A percentile compares a stretch with the other conserved stretches of the same genome.
Evolutionary conservation across 2,888 invertebrate genomes (phyloP).

Genomic region (Miltochrista miniata): DNA sequence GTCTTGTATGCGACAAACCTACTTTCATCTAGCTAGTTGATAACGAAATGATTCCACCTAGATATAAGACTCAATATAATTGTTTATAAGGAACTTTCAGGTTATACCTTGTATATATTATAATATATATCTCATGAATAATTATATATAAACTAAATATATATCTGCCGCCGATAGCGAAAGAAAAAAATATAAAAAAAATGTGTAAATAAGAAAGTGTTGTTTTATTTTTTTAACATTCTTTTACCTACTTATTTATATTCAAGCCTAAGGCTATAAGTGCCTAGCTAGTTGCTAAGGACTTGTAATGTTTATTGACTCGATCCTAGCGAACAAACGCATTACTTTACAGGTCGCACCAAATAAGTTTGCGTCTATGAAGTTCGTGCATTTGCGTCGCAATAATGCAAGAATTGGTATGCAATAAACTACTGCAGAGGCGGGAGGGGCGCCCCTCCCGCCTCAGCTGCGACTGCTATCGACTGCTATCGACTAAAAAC

Average conservation of each 20-base stretch:
- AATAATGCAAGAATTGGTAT: too few relatives aligned
- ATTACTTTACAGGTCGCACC: too few relatives aligned
- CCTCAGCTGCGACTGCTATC: too few relatives aligned
- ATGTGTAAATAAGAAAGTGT: conserved; percentile 63
- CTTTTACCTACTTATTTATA: not conserved
- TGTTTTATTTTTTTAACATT: conserved; percentile 35
- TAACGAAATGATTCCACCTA: conserved; percentile 76
- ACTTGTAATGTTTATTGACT: too few relatives aligned
- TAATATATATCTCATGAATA: conserved; percentile 64
- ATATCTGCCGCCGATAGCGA: conserved; percentile 57
- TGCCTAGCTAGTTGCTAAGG: too few relatives aligned
- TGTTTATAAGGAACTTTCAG: conserved; percentile 68
- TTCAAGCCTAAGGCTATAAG: too few relatives aligned
- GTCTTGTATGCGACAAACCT: conserved; percentile 32
- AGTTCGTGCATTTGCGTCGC: too few relatives aligned
- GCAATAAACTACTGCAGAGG: too few relatives aligned
- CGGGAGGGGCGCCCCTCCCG: too few relatives aligned
- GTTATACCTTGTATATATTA: conserved; percentile 73
- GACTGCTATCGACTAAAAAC: too few relatives aligned
- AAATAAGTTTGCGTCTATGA: too few relatives aligned
- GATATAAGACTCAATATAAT: conserved; percentile 76
- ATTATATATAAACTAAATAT: conserved; percentile 67
- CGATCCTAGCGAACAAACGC: too few relatives aligned
- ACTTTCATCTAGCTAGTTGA: conserved; percentile 44
- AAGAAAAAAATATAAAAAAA: conserved; percentile 63